These are phyloP conservation scores for Ispidina lecontei DNA, from an alignment of 2,797 vertebrate genomes.

Conservation along the genomic window DNA sequence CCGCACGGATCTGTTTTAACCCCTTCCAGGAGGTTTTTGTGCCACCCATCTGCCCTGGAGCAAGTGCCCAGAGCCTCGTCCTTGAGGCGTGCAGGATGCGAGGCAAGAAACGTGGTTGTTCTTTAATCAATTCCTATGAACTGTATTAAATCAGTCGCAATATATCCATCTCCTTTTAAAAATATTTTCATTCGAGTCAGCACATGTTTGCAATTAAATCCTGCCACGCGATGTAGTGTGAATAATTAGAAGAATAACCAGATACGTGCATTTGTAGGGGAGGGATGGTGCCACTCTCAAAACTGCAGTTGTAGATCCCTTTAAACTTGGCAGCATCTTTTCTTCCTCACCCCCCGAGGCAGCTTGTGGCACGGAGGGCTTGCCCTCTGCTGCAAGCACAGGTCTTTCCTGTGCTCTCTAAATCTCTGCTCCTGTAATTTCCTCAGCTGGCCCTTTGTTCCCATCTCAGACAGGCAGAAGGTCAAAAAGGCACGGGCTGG, in stretches of 20 bases:
- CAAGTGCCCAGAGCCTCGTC: background rate
- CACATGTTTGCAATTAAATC: conserved; percentile 21
- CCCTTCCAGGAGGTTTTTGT: background rate
- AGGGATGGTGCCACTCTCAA: background rate
- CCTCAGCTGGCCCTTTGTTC: background rate
- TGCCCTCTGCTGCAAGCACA: background rate
- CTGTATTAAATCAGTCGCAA: background rate
- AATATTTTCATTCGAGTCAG: conserved; percentile 31
- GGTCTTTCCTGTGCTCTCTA: background rate
- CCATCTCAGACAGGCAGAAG: background rate
- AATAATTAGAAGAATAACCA: background rate
- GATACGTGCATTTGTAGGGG: background rate
- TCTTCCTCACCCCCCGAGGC: background rate
- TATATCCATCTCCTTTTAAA: background rate
- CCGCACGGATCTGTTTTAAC: background rate
- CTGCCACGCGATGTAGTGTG: background rate
- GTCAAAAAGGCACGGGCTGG: background rate
- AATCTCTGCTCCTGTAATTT: background rate
- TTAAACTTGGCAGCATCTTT: background rate
- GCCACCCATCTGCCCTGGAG: rapidly evolving
- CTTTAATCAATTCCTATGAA: background rate
- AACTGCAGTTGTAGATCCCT: background rate
- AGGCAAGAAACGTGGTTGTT: background rate
- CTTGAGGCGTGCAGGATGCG: background rate
- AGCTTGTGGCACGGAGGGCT: background rate